Conservation (phyloP, 1,140 invertebrate genomes). For the Bombus impatiens region DNA sequence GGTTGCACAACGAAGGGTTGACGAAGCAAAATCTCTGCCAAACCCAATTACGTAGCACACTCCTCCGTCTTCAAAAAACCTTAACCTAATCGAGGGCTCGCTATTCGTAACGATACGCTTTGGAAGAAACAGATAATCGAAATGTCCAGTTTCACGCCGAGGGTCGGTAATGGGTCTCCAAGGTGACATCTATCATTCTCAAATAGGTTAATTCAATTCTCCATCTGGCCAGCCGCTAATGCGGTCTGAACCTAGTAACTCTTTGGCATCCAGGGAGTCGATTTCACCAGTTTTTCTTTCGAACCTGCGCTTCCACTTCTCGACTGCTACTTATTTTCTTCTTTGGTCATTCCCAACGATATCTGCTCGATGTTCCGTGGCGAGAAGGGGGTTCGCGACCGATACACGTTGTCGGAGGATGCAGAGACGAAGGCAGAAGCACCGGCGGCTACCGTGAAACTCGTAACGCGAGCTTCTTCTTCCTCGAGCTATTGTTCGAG, state of each 20-base stretch:
- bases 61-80: too few relatives aligned
- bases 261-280: conserved; percentile 2
- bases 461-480: conserved; percentile 65
- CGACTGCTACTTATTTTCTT: neutral
- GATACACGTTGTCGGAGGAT: conserved; percentile 1
- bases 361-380: conserved; percentile 11
- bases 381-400: conserved; percentile 16
- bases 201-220: conserved; percentile 46
- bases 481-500: conserved; percentile 63
- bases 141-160: conserved; percentile 25
- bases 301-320: conserved; percentile 2
- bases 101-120: neutral
- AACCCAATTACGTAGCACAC: too few relatives aligned
- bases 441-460: conserved; percentile 62
- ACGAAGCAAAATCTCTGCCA: too few relatives aligned
- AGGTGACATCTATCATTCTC: conserved; percentile 29
- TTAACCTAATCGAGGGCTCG: too few relatives aligned
- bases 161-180: conserved; percentile 40
- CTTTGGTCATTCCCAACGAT: neutral
- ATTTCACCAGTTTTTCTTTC: neutral
- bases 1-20: too few relatives aligned
- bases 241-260: conserved; percentile 15
- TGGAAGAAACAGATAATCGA: neutral
- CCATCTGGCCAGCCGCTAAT: neutral
- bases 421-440: neutral